Conservation (phyloP, 1,140 invertebrate genomes). For the Tetranychus urticae region DNA sequence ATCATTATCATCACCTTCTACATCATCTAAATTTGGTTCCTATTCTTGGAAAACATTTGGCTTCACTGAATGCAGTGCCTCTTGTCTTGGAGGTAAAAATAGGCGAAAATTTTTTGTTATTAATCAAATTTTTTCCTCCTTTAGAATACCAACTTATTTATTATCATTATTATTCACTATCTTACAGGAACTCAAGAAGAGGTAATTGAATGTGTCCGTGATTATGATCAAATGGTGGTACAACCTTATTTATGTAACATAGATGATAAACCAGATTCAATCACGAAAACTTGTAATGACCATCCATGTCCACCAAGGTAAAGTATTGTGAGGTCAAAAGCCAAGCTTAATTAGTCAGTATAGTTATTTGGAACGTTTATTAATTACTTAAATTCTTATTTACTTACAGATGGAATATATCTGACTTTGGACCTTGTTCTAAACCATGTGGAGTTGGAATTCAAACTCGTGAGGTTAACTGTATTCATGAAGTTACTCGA, state of each 20-base stretch:
- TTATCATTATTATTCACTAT: constrained; percentile 1
- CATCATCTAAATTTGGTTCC: constrained; percentile 10
- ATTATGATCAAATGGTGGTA: constrained; percentile 55
- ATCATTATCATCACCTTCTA: not conserved
- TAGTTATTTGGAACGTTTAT: not conserved
- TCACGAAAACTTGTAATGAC: constrained; percentile 77
- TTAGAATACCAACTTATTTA: not conserved
- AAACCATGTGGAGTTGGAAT: constrained; percentile 68
- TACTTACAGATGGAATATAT: constrained; percentile 43
- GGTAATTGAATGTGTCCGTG: constrained; percentile 68
- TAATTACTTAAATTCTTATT: not conserved
- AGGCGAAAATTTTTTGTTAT: not conserved
- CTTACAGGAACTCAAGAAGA: constrained; percentile 45
- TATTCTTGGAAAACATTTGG: constrained; percentile 27
- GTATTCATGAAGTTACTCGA: constrained; percentile 66
- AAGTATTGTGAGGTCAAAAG: not conserved
- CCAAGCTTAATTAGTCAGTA: not conserved
- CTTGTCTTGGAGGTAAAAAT: constrained; percentile 51
- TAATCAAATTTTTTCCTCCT: not conserved
- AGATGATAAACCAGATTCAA: constrained; percentile 55
- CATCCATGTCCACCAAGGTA: constrained; percentile 41
- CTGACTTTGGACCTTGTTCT: constrained; percentile 41
- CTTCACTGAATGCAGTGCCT: constrained; percentile 66
- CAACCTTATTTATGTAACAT: constrained; percentile 55
- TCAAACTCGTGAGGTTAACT: constrained; percentile 33